A percentile compares a stretch with the other conserved stretches of the same genome.
Conservation (phyloP, 1,140 invertebrate genomes). For the Linepithema humile region DNA sequence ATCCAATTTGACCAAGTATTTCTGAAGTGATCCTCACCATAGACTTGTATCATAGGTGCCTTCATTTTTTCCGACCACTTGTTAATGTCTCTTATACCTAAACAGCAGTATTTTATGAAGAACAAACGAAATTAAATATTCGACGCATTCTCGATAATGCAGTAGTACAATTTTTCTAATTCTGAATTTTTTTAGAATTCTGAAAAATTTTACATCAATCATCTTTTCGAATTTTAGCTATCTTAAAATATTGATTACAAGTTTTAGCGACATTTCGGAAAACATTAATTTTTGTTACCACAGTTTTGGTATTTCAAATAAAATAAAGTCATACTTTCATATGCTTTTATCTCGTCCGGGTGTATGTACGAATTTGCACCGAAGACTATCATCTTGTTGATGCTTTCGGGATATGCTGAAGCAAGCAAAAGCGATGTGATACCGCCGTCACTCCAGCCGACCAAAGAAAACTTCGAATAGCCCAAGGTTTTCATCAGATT, state of each 20-base stretch:
- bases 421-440: conserved; percentile 91
- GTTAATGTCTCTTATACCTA: conserved; percentile 87
- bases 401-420: conserved; percentile 87
- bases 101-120: conserved; percentile 19
- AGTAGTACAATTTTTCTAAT: not conserved
- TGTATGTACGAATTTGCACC: conserved; percentile 91
- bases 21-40: conserved; percentile 90
- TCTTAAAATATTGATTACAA: not conserved
- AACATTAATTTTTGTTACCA: not conserved
- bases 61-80: conserved; percentile 93
- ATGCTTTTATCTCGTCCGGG: conserved; percentile 88
- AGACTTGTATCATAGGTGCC: conserved; percentile 89
- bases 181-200: not conserved
- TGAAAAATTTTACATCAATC: not conserved
- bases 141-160: not conserved
- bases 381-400: conserved; percentile 91
- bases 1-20: conserved; percentile 90
- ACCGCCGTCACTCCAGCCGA: conserved; percentile 96
- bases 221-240: not conserved
- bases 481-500: conserved; percentile 90
- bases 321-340: conserved; percentile 83
- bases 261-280: not conserved
- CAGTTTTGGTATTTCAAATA: not conserved
- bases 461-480: conserved; percentile 89
- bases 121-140: not conserved